Conservation (phyloP, 1,140 invertebrate species). For the Eupeodes corollae region DNA sequence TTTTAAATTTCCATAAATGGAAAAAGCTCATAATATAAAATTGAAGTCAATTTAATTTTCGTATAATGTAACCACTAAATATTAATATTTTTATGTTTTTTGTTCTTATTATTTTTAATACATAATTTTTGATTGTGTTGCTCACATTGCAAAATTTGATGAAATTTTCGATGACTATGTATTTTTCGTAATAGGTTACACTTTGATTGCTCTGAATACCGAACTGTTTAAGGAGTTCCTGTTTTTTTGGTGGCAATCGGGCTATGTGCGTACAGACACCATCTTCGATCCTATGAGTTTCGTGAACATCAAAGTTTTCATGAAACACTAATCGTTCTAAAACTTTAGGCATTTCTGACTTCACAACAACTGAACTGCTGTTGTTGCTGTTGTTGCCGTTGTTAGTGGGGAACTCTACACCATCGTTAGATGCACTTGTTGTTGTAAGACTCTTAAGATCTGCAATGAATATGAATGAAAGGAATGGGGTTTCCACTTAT, state of each 20-base stretch:
- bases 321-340: slow-evolving; percentile 32
- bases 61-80: no score
- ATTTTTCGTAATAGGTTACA: slow-evolving; percentile 38
- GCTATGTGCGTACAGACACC: slow-evolving; percentile 35
- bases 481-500: not conserved
- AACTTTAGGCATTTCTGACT: slow-evolving; percentile 11
- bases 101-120: no score
- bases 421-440: slow-evolving; percentile 22
- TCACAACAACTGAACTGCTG: slow-evolving; percentile 7
- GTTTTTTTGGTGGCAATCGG: slow-evolving; percentile 35
- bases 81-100: not conserved
- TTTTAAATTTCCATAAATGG: not conserved
- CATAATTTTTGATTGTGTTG: slow-evolving; percentile 20
- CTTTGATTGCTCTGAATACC: slow-evolving; percentile 38
- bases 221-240: slow-evolving; percentile 38
- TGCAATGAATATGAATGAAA: slow-evolving; percentile 18
- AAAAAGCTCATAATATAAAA: no score
- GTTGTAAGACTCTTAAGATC: slow-evolving; percentile 25
- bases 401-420: slow-evolving; percentile 23
- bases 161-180: slow-evolving; percentile 38
- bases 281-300: slow-evolving; percentile 33
- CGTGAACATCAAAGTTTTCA: slow-evolving; percentile 35
- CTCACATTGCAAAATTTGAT: slow-evolving; percentile 39
- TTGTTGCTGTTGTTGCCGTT: slow-evolving; percentile 15
- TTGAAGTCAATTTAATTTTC: not conserved